These are phyloP conservation scores for Patiria pectinifera DNA, from an alignment of 53 echinoderm and acorn worm species.

Conservation along the genomic window DNA sequence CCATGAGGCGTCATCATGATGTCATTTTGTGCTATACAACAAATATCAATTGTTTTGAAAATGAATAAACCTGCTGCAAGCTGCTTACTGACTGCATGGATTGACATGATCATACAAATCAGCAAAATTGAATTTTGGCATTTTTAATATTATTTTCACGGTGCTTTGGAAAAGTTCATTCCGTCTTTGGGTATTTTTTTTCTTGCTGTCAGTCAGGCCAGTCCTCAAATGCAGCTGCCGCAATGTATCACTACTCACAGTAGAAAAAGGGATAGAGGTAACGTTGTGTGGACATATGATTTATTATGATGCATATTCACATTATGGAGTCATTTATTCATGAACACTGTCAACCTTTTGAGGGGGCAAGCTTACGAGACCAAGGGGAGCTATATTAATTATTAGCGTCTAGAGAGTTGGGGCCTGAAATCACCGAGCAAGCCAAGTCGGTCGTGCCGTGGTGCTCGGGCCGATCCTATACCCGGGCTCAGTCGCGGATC, in stretches of 20 bases:
- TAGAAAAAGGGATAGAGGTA: neutral
- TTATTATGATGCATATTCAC: constrained; percentile 55
- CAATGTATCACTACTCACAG: constrained; percentile 1
- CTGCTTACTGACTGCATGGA: no score
- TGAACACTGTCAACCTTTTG: constrained; percentile 54
- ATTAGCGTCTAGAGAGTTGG: constrained; percentile 57
- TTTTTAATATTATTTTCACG: no score
- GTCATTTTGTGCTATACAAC: no score
- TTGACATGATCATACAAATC: no score
- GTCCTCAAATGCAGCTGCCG: constrained; percentile 4
- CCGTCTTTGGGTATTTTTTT: neutral
- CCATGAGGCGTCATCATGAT: no score
- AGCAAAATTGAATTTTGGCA: no score
- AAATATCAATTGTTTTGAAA: no score
- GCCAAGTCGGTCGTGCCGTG: neutral
- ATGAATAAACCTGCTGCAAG: no score
- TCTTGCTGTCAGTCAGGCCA: neutral
- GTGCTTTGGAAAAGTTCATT: neutral
- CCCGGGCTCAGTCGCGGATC: neutral
- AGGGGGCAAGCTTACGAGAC: constrained; percentile 47
- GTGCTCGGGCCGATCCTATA: neutral
- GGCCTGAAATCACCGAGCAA: constrained; percentile 9
- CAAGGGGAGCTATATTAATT: constrained; percentile 55
- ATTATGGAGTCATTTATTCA: constrained; percentile 60
- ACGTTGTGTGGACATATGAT: constrained; percentile 27